These are phyloP conservation scores for Pitta sordida DNA, from an alignment of 2,113 vertebrate genomes.

Conservation along the genomic window DNA sequence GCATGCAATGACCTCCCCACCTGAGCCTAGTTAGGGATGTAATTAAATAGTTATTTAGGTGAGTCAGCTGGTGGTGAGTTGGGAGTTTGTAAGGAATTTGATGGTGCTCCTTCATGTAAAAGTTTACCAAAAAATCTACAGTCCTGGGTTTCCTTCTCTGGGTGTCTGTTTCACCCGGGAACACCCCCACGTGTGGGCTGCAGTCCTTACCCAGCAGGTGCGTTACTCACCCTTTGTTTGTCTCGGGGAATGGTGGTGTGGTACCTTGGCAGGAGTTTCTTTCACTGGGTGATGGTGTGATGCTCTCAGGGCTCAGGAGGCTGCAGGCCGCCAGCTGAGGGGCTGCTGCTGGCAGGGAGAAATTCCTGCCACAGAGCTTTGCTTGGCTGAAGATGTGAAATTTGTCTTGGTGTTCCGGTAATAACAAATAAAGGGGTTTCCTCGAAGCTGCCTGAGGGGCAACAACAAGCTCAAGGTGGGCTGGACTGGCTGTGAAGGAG, in stretches of 20 bases:
- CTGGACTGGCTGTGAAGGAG: not conserved
- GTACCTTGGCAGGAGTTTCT: no score
- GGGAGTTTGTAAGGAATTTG: accelerated
- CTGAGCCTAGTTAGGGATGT: no score
- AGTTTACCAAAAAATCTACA: not conserved
- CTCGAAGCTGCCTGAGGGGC: accelerated
- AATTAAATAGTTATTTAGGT: no score
- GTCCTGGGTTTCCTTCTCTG: accelerated
- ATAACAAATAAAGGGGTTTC: accelerated
- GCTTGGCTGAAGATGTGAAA: accelerated
- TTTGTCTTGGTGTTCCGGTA: not conserved
- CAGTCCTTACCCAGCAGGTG: accelerated
- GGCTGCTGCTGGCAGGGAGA: not conserved
- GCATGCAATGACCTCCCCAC: not conserved
- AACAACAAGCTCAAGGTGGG: accelerated
- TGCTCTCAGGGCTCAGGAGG: not conserved
- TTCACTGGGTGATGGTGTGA: no score
- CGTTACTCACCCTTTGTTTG: no score
- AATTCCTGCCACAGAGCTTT: accelerated
- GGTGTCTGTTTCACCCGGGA: accelerated
- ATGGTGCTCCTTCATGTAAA: not conserved
- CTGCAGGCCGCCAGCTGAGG: not conserved
- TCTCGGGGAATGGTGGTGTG: no score
- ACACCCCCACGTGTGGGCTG: accelerated
- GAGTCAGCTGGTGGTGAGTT: not conserved